phyloP scores from a whole-genome alignment of 2,888 invertebrate genomes.

The Eugnorisma glareosa region DNA sequence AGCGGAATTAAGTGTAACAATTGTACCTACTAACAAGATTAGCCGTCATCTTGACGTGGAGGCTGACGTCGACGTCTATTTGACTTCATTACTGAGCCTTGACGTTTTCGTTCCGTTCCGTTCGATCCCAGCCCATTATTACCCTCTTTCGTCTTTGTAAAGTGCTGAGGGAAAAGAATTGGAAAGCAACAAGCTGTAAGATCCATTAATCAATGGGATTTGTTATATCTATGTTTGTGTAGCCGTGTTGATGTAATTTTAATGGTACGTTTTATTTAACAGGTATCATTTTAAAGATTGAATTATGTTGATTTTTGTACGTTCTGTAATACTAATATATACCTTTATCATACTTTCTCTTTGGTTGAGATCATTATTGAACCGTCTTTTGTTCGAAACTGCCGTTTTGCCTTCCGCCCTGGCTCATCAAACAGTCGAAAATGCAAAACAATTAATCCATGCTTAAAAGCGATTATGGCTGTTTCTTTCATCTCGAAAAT shows the following conservation, averaged over 20 bases:
- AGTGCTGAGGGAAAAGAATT: slow-evolving; percentile 54
- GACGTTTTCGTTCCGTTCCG: slow-evolving; percentile 35
- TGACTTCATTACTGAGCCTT: slow-evolving; percentile 55
- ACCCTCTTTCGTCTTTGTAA: slow-evolving; percentile 37
- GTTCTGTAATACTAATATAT: too few species aligned
- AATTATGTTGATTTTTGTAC: neutral
- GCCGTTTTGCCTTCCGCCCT: neutral
- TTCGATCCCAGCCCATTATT: slow-evolving; percentile 51
- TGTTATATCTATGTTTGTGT: slow-evolving; percentile 12
- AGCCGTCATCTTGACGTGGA: slow-evolving; percentile 41
- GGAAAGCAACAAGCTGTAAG: slow-evolving; percentile 26
- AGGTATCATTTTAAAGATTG: too few species aligned
- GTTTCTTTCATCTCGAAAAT: neutral
- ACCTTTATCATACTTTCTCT: too few species aligned
- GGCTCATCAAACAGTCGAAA: slow-evolving; percentile 11
- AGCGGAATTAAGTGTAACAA: slow-evolving; percentile 43
- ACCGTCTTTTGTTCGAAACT: neutral
- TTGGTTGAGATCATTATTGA: neutral
- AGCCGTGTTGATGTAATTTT: neutral
- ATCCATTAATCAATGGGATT: slow-evolving; percentile 53
- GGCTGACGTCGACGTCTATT: slow-evolving; percentile 50
- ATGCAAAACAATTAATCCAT: slow-evolving; percentile 30
- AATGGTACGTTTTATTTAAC: neutral
- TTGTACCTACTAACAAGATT: slow-evolving; percentile 56
- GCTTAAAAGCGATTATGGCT: slow-evolving; percentile 1